phyloP scores from a whole-genome alignment of 2,113 vertebrate genomes.

The Progne subis region DNA sequence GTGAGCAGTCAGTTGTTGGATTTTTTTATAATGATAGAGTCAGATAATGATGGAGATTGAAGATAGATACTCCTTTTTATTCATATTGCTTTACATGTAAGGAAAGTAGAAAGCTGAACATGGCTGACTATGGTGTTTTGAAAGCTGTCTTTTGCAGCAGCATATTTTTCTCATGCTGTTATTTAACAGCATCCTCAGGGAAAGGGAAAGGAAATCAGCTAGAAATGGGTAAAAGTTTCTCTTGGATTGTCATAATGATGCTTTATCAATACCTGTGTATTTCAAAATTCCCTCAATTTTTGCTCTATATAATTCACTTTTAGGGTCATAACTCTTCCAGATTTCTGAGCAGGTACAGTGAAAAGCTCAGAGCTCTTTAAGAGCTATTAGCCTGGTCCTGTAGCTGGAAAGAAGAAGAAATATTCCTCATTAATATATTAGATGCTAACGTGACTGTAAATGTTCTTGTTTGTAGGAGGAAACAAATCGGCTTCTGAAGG shows the following conservation, averaged over 20 bases:
- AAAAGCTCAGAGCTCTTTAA: neutral
- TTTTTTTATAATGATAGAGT: neutral
- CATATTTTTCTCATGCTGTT: neutral
- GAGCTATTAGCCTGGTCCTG: neutral
- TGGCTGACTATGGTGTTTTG: neutral
- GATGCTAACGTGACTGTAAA: neutral
- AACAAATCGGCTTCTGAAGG: slow-evolving; percentile 86
- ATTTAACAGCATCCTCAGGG: neutral
- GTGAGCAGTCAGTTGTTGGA: neutral
- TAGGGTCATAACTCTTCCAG: neutral
- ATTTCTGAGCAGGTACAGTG: neutral
- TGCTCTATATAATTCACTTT: neutral
- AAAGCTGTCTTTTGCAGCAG: neutral
- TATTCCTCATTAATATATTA: neutral
- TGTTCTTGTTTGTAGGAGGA: slow-evolving; percentile 78
- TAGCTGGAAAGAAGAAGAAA: neutral
- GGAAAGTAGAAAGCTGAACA: neutral
- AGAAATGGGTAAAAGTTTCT: neutral
- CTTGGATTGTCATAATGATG: neutral
- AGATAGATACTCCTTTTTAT: neutral
- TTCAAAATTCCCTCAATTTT: neutral
- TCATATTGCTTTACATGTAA: neutral
- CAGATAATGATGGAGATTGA: neutral
- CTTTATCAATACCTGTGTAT: neutral
- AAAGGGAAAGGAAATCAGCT: neutral